A percentile compares a stretch with the other conserved stretches of the same genome.
Evolutionary conservation across 2,888 invertebrate species (phyloP).

Genomic region (Hirudinaria manillensis): DNA sequence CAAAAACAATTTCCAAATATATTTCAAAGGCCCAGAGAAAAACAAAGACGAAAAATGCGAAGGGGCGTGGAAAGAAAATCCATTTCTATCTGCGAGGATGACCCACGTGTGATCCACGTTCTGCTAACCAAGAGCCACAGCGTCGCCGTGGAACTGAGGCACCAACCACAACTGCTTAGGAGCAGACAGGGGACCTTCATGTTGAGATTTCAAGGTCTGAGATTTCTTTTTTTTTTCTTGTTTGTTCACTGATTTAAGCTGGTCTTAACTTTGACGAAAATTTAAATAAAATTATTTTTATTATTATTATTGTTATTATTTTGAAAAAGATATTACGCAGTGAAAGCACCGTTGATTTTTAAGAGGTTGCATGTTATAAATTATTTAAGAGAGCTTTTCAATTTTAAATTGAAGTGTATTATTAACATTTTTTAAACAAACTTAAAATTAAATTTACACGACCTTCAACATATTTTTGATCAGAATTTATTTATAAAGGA

Average conservation of each 20-base stretch:
- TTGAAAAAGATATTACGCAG: background rate
- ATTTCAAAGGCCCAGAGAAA: no score
- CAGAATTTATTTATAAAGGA: no score
- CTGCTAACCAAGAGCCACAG: conserved; percentile 27
- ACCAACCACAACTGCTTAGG: background rate
- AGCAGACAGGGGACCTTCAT: conserved; percentile 10
- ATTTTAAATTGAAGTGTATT: no score
- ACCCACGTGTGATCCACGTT: conserved; percentile 25
- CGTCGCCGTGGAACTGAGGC: conserved; percentile 29
- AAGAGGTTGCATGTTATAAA: no score
- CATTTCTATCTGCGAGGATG: conserved; percentile 34
- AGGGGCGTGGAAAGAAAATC: background rate
- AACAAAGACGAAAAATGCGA: no score
- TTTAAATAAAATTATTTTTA: background rate
- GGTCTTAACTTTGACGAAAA: background rate
- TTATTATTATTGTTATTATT: no score
- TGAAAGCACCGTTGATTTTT: background rate
- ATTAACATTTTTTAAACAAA: no score
- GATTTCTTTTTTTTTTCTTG: background rate
- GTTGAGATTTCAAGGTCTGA: background rate
- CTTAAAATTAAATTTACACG: no score
- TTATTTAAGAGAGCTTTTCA: no score
- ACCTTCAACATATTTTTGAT: no score
- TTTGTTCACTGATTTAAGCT: background rate
- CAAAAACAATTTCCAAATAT: no score